Percentiles rank a stretch among this genome's conserved stretches.
Conservation (phyloP, 2,888 invertebrate species). For the Ectemnius lituratus region DNA sequence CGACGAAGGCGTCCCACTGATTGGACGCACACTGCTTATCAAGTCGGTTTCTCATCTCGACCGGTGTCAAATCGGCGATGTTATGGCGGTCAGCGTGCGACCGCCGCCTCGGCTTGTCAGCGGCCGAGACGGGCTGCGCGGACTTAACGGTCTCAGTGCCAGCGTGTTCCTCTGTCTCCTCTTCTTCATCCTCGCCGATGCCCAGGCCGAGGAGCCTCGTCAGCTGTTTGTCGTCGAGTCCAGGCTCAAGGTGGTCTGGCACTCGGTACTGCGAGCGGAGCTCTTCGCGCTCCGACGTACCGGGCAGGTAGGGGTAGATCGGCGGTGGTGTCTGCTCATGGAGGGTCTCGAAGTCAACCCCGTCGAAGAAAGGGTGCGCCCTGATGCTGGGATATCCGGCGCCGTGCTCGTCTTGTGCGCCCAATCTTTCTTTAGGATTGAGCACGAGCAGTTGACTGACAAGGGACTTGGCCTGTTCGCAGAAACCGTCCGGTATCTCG, state of each 20-base stretch:
- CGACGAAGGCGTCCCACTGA: slow-evolving; percentile 92
- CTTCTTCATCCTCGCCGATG: slow-evolving; percentile 78
- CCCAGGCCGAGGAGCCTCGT: slow-evolving; percentile 87
- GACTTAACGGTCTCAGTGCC: slow-evolving; percentile 44
- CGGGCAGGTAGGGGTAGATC: slow-evolving; percentile 90
- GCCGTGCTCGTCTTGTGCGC: slow-evolving; percentile 85
- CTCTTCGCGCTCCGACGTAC: slow-evolving; percentile 84
- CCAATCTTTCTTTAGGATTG: slow-evolving; percentile 89
- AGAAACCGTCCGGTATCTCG: slow-evolving; percentile 95
- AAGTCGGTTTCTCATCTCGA: slow-evolving; percentile 83
- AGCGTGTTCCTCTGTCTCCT: slow-evolving; percentile 49
- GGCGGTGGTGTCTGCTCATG: slow-evolving; percentile 89
- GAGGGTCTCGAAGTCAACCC: slow-evolving; percentile 90
- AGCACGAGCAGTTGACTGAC: slow-evolving; percentile 91
- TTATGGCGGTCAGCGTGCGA: slow-evolving; percentile 82
- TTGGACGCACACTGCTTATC: slow-evolving; percentile 85
- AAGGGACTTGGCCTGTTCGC: slow-evolving; percentile 90
- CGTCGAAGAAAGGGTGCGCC: slow-evolving; percentile 91
- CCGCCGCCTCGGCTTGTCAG: slow-evolving; percentile 44
- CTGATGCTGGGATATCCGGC: slow-evolving; percentile 89
- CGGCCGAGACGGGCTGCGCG: slow-evolving; percentile 30
- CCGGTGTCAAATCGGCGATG: slow-evolving; percentile 83
- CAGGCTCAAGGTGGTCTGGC: slow-evolving; percentile 91
- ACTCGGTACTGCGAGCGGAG: slow-evolving; percentile 84
- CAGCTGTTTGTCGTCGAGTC: slow-evolving; percentile 90